Percentiles rank a stretch among this genome's conserved stretches.
Evolutionary conservation across 1,140 invertebrate species (phyloP).

Genomic region (Ruditapes philippinarum): DNA sequence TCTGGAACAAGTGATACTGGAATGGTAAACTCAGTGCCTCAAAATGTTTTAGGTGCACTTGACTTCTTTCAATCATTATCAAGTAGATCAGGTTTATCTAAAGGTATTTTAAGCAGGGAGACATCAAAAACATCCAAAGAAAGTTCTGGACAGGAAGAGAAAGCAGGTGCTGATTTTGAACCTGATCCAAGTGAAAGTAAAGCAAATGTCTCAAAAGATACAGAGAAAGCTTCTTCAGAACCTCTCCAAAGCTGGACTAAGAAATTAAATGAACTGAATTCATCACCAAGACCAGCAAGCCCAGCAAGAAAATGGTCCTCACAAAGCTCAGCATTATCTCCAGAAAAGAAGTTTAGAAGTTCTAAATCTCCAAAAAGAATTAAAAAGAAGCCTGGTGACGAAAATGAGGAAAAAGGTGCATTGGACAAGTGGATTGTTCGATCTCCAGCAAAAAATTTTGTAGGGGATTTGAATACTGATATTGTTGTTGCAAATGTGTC

Average conservation of each 20-base stretch:
- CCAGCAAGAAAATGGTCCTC: not conserved
- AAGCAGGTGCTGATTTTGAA: not conserved
- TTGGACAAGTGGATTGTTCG: constrained; percentile 77
- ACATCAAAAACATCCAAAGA: not conserved
- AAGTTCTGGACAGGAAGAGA: not conserved
- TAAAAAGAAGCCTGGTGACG: constrained; percentile 32
- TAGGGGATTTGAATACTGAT: not conserved
- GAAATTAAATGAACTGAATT: constrained; percentile 67
- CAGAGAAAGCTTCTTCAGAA: constrained; percentile 32
- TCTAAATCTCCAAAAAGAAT: constrained; percentile 66
- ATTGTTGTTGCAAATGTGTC: constrained; percentile 41
- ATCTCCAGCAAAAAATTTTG: constrained; percentile 50
- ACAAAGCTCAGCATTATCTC: constrained; percentile 23
- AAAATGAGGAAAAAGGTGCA: constrained; percentile 43
- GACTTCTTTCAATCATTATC: not conserved
- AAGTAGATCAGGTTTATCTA: not conserved
- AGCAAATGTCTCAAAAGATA: constrained; percentile 1
- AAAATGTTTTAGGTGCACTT: constrained; percentile 44
- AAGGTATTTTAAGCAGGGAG: not conserved
- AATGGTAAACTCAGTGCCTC: constrained; percentile 28
- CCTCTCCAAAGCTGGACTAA: constrained; percentile 67
- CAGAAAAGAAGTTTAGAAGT: not conserved
- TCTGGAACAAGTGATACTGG: not conserved
- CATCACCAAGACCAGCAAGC: constrained; percentile 45
- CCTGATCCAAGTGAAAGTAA: not conserved